A percentile compares a stretch with the other conserved stretches of the same genome.
These are phyloP conservation scores for Phataginus tetradactyla DNA, from an alignment of 2,797 vertebrate genomes.

Conservation along the genomic window DNA sequence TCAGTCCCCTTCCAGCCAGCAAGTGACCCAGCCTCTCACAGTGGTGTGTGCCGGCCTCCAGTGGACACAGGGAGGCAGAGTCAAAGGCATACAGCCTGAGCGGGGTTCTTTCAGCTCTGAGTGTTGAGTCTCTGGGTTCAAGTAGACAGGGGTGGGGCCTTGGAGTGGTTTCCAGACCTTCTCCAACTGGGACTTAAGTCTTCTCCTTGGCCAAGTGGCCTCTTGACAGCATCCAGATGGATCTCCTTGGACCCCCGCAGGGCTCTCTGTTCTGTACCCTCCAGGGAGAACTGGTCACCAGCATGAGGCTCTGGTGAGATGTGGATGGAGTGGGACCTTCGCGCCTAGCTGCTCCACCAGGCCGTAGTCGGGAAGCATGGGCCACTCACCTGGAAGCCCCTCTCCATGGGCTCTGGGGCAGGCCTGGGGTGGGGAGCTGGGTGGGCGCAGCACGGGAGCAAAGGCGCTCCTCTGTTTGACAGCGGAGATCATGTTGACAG, in stretches of 20 bases:
- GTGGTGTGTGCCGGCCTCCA: neutral
- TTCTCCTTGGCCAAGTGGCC: neutral
- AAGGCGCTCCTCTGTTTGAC: slow-evolving; percentile 90
- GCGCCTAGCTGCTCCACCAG: neutral
- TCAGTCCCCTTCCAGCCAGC: neutral
- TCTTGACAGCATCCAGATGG: neutral
- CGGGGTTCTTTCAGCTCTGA: neutral
- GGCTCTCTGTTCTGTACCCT: neutral
- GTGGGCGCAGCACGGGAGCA: slow-evolving; percentile 93
- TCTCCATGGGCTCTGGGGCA: slow-evolving; percentile 95
- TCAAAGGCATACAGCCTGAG: neutral
- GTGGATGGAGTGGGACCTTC: rapidly evolving
- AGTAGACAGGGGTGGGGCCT: neutral
- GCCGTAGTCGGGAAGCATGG: neutral
- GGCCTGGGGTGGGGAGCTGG: slow-evolving; percentile 94
- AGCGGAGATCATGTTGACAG: slow-evolving; percentile 96
- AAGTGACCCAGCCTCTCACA: neutral
- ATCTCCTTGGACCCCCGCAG: neutral
- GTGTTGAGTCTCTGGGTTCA: neutral
- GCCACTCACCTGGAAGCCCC: slow-evolving; percentile 90
- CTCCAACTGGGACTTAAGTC: neutral
- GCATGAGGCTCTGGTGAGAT: neutral
- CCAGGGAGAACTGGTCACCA: neutral
- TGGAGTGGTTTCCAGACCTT: neutral
- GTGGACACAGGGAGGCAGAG: slow-evolving; percentile 20